Conservation (phyloP, 2,113 vertebrate genomes). For the Datnioides undecimradiatus region DNA sequence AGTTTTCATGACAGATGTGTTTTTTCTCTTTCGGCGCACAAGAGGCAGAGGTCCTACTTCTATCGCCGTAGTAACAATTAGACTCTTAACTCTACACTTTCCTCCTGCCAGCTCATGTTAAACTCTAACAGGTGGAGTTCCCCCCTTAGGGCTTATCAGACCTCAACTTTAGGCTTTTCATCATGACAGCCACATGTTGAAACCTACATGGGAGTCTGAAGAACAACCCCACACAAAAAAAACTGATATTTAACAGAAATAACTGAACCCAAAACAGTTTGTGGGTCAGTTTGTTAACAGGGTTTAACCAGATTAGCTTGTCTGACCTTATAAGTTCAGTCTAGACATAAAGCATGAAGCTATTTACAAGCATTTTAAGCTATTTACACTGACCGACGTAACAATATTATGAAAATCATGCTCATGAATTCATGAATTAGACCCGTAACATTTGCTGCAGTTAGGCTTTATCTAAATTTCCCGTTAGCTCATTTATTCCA, state of each 20-base stretch:
- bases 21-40: too few species aligned
- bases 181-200: neutral
- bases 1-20: too few species aligned
- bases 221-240: too few species aligned
- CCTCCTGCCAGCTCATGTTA: too few species aligned
- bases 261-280: too few species aligned
- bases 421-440: neutral
- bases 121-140: neutral
- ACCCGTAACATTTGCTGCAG: neutral
- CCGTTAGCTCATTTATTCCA: neutral
- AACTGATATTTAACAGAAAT: neutral
- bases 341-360: neutral
- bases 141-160: neutral
- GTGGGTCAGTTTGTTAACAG: neutral
- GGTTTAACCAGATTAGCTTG: conserved; percentile 10
- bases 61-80: too few species aligned
- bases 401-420: neutral
- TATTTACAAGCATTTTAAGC: neutral
- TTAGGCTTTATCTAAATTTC: neutral
- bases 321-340: conserved; percentile 13
- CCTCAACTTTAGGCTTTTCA: neutral
- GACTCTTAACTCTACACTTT: too few species aligned
- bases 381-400: neutral
- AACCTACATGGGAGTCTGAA: neutral
- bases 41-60: too few species aligned